Conservation (phyloP, 2,888 invertebrate species). For the Erebia epiphron region DNA sequence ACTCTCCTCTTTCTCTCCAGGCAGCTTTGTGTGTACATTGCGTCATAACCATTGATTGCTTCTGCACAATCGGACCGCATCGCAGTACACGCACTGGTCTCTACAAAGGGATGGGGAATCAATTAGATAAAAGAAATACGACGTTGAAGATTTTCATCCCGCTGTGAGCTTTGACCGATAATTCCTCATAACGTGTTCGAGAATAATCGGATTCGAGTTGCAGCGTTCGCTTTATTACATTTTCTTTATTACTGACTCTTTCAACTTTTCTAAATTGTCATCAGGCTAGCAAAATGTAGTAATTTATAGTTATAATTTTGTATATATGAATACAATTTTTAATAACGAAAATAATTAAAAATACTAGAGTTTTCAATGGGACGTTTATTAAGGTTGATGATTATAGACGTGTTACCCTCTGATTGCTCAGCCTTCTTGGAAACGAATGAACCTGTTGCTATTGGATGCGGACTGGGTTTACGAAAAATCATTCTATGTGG, state of each 20-base stretch:
- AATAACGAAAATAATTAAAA: background rate
- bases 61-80: constrained; percentile 63
- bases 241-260: constrained; percentile 13
- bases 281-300: constrained; percentile 4
- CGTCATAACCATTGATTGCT: constrained; percentile 74
- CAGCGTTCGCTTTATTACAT: constrained; percentile 21
- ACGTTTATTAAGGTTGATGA: too few relatives aligned
- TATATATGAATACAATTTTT: too few relatives aligned
- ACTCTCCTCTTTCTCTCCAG: constrained; percentile 23
- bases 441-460: too few relatives aligned
- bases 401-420: too few relatives aligned
- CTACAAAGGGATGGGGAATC: constrained; percentile 69
- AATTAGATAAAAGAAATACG: constrained; percentile 72
- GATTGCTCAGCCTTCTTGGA: too few relatives aligned
- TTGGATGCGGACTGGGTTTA: too few relatives aligned
- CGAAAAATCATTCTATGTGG: too few relatives aligned
- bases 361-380: background rate
- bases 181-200: constrained; percentile 28
- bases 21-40: constrained; percentile 40
- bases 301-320: background rate
- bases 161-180: constrained; percentile 38
- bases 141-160: constrained; percentile 67
- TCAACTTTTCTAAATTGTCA: constrained; percentile 14
- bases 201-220: constrained; percentile 25
- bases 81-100: constrained; percentile 61